These are phyloP conservation scores for Ailuropoda melanoleuca DNA, from an alignment of 2,113 vertebrate genomes.

Conservation along the genomic window DNA sequence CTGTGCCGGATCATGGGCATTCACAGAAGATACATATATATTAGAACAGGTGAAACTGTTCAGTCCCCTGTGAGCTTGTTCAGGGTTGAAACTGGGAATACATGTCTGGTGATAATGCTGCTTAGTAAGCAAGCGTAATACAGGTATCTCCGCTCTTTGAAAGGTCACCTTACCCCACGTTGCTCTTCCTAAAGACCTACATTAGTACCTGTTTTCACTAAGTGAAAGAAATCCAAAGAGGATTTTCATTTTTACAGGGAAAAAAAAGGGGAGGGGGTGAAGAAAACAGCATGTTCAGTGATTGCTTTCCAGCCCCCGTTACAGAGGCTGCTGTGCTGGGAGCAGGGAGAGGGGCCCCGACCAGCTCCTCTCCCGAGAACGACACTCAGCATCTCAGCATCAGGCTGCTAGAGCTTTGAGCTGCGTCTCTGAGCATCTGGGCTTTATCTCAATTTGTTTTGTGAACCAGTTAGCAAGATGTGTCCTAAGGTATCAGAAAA, in stretches of 20 bases:
- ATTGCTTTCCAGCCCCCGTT: not conserved
- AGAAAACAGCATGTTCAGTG: not conserved
- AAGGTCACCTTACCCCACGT: not conserved
- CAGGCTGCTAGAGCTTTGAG: not conserved
- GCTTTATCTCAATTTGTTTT: not conserved
- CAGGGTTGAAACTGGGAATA: not conserved
- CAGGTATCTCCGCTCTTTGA: not conserved
- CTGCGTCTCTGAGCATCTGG: not conserved
- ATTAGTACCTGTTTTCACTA: not conserved
- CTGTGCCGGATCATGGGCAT: not conserved
- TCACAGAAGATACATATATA: not conserved
- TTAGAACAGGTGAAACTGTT: not conserved
- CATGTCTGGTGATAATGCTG: not conserved
- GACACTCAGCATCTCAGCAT: not conserved
- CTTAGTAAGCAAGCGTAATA: not conserved
- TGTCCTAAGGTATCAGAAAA: not conserved
- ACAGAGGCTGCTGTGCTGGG: not conserved
- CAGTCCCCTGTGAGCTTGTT: not conserved
- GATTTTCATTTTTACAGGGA: not conserved
- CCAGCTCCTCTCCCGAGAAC: not conserved
- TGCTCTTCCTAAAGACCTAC: not conserved
- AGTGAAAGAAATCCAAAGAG: not conserved
- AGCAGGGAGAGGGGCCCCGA: not conserved
- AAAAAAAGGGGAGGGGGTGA: not conserved
- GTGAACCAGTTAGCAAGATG: not conserved